These are phyloP conservation scores for Dasypus novemcinctus DNA, from an alignment of 2,113 vertebrate genomes.

Conservation along the genomic window DNA sequence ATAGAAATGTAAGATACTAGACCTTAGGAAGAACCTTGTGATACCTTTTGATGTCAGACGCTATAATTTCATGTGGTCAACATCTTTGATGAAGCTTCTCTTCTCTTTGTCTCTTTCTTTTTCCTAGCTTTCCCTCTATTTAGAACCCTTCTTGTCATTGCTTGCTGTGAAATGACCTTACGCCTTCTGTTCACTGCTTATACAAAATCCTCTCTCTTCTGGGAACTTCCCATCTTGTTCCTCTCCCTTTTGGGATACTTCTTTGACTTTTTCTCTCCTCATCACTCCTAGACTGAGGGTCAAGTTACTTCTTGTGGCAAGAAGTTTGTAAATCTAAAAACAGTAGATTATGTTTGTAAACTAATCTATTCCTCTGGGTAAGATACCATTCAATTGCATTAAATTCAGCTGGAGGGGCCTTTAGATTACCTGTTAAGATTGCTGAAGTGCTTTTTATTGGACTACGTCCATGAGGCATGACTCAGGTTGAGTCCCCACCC, in stretches of 20 bases:
- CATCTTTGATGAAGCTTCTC: background rate
- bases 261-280: background rate
- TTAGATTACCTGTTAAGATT: no score
- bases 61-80: background rate
- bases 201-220: background rate
- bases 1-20: background rate
- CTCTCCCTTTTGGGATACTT: background rate
- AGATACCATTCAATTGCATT: no score
- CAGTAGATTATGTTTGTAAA: no score
- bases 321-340: no score
- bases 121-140: background rate
- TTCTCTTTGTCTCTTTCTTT: background rate
- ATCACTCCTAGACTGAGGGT: background rate
- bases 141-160: background rate
- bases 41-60: background rate
- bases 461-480: no score
- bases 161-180: background rate
- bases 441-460: no score
- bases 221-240: background rate
- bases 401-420: no score
- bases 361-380: no score
- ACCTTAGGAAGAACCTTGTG: background rate
- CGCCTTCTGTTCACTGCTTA: background rate
- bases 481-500: no score
- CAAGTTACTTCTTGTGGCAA: background rate